Base-by-base conservation (phyloP, 2,888 invertebrate species). In the Drosophila vallismaia region DNA sequence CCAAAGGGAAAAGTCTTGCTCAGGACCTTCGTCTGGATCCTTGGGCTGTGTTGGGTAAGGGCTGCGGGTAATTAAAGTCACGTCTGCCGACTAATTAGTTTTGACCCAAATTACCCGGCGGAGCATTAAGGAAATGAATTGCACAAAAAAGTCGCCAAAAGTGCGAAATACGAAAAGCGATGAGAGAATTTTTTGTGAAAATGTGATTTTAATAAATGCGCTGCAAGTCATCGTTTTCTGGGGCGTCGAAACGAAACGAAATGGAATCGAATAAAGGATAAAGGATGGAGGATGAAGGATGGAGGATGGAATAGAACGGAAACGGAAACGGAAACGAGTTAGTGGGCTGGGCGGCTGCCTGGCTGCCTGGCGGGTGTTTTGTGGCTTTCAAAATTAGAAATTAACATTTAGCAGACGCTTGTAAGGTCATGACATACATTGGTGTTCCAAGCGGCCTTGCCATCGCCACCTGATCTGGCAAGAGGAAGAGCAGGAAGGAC, bases 201-300 rank as follows among this genome's bases (percentile, higher is more conserved):
- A 81, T 78, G 78, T 71, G 78, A 80, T 80, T 83, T 81, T 80
- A 80, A 83, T 83, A 83, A 78, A 74, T 75, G 76, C 70, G 76
- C 70, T 46, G 52, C 33, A 56, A 66, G 60, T 60, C 62, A 56
- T 63, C 10, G 8, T 19, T 19, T 19, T 19, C 19, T 19, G 2
- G 2, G 19, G 19, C 19, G 19, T 19, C 19, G 19, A 19, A 19
- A 19, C 19, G 12, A 9, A 1, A 31, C 24, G 24, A 10, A 19
- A 10, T n/a, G 38, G 28, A 46, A 14, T 12, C 9, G 8, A 24
- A 26, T 10, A 12, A 3, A 29, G 6, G 1, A 28, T n/a, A n/a
- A n/a, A n/a, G 29, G 4, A 26, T 10, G 33, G 29, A 38, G 14
- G 14, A 14, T n/a, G n/a, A n/a, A n/a, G n/a, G n/a, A n/a, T n/a